Evolutionary conservation across 2,888 invertebrate genomes (phyloP).

Genomic region (Chaitophorus viminalis): DNA sequence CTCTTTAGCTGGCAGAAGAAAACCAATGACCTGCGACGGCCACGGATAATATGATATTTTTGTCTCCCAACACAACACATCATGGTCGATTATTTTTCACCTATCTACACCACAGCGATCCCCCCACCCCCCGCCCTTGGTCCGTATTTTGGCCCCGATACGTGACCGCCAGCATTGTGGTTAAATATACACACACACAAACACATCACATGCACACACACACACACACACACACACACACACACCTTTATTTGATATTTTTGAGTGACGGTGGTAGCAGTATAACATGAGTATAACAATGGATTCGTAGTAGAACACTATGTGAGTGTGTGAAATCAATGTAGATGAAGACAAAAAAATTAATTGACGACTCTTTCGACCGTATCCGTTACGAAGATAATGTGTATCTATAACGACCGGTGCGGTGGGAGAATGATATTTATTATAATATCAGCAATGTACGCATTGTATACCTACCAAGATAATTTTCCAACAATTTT

Average conservation of each 20-base stretch:
- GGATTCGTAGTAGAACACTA: background rate
- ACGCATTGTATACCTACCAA: background rate
- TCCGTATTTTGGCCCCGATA: slow-evolving; percentile 55
- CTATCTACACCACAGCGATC: slow-evolving; percentile 41
- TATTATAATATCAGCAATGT: background rate
- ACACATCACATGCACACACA: background rate
- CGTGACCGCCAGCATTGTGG: slow-evolving; percentile 56
- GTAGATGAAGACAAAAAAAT: slow-evolving; percentile 28
- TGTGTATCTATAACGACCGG: background rate
- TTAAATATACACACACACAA: background rate
- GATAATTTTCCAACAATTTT: background rate
- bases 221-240: background rate
- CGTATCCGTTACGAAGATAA: slow-evolving; percentile 36
- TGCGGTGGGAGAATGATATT: background rate
- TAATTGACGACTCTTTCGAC: slow-evolving; percentile 47
- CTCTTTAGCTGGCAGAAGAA: slow-evolving; percentile 47
- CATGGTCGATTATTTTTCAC: slow-evolving; percentile 58
- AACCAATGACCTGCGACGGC: slow-evolving; percentile 61
- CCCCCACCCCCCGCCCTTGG: slow-evolving; percentile 23
- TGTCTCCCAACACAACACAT: slow-evolving; percentile 52
- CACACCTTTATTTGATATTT: slow-evolving; percentile 30
- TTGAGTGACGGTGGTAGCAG: slow-evolving; percentile 25
- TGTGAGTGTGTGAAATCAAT: slow-evolving; percentile 35
- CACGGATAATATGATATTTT: slow-evolving; percentile 59
- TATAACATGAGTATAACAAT: slow-evolving; percentile 36